Conservation (phyloP, 2,888 invertebrate genomes). For the Coecobrya sp. region DNA sequence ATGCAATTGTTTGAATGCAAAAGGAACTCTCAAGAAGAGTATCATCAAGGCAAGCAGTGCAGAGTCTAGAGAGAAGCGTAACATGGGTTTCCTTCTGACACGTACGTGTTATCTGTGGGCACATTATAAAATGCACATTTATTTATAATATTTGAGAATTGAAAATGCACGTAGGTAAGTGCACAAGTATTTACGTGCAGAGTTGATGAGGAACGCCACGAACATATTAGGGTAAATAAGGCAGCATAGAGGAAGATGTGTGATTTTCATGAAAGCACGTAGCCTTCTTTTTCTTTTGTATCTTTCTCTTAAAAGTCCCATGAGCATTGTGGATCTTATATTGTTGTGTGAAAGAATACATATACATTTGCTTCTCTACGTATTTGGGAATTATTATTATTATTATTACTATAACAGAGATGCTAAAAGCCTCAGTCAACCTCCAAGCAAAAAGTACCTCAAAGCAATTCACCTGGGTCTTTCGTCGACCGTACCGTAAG, state of each 20-base stretch:
- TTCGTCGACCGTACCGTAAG: not conserved
- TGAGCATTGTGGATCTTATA: conserved; percentile 46
- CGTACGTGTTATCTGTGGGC: too few species aligned
- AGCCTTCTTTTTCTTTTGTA: conserved; percentile 61
- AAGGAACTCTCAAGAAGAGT: too few species aligned
- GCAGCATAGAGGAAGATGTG: conserved; percentile 5
- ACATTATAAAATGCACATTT: not conserved
- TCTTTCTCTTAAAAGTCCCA: conserved; percentile 74
- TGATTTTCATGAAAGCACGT: conserved; percentile 71
- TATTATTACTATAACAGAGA: conserved; percentile 69
- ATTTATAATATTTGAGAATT: conserved; percentile 13
- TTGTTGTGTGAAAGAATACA: conserved; percentile 30
- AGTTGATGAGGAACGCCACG: not conserved
- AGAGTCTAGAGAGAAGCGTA: too few species aligned
- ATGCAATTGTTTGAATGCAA: conserved; percentile 48
- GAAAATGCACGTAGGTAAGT: not conserved
- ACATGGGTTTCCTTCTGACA: too few species aligned
- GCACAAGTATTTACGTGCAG: not conserved
- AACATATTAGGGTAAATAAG: not conserved
- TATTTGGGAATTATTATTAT: conserved; percentile 60
- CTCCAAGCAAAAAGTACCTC: conserved; percentile 78
- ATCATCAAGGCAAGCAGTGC: too few species aligned
- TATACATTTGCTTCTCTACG: not conserved
- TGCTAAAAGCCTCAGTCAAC: conserved; percentile 75
- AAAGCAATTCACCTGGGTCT: conserved; percentile 79